Conservation (phyloP, 1,140 invertebrate species). For the Drosophila bifasciata region DNA sequence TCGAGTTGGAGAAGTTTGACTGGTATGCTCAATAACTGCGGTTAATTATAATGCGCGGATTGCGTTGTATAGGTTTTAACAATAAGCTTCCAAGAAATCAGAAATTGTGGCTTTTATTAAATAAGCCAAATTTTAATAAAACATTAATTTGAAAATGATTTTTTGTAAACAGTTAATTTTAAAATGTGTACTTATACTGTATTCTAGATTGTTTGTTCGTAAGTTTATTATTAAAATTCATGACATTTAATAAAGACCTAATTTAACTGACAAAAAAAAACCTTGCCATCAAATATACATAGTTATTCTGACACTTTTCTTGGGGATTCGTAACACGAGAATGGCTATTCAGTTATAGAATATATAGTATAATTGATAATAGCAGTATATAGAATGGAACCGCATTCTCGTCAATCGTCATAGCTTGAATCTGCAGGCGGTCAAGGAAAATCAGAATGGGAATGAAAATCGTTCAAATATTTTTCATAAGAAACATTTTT, state of each 20-base stretch:
- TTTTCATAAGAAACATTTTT: too few species aligned
- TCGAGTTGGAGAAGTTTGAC: neutral
- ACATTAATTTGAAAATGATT: constrained; percentile 38
- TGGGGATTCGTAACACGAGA: too few species aligned
- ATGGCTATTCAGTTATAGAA: too few species aligned
- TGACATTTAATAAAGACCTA: constrained; percentile 70
- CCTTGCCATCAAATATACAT: too few species aligned
- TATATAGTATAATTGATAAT: too few species aligned
- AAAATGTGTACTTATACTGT: constrained; percentile 71
- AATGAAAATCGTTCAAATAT: too few species aligned
- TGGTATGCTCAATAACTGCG: constrained; percentile 42
- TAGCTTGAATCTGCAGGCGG: too few species aligned
- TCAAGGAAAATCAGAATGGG: too few species aligned
- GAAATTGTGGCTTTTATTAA: constrained; percentile 18
- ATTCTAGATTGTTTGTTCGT: constrained; percentile 66
- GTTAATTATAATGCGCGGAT: constrained; percentile 20
- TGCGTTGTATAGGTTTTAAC: constrained; percentile 36
- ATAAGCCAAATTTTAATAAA: constrained; percentile 6
- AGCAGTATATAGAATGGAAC: too few species aligned
- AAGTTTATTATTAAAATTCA: constrained; percentile 67
- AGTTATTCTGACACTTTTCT: too few species aligned
- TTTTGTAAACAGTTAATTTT: constrained; percentile 54
- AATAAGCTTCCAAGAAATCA: constrained; percentile 34
- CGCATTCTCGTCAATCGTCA: too few species aligned
- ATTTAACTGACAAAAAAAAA: constrained; percentile 36